These are phyloP conservation scores for Octonoba sinensis DNA, from an alignment of 2,888 invertebrate species.

Conservation along the genomic window DNA sequence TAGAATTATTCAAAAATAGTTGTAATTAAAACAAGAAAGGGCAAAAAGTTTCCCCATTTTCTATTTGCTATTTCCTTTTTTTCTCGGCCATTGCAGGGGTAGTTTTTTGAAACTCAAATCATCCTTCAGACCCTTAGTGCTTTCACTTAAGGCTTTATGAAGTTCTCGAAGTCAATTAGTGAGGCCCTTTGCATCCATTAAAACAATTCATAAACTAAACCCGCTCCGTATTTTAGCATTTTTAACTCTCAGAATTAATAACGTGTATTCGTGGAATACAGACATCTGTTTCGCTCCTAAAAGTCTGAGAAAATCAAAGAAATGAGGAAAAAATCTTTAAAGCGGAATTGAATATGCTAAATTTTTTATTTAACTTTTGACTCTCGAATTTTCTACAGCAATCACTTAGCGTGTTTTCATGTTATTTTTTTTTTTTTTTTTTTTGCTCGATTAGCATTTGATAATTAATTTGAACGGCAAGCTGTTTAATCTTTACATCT, in stretches of 20 bases:
- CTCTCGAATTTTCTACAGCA: slow-evolving; percentile 32
- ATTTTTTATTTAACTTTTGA: slow-evolving; percentile 37
- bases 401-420: slow-evolving; percentile 32
- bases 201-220: slow-evolving; percentile 42
- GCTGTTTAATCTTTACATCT: slow-evolving; percentile 45
- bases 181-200: slow-evolving; percentile 38
- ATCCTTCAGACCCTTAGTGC: background rate
- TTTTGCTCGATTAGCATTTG: slow-evolving; percentile 45
- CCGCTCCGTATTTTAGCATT: slow-evolving; percentile 15
- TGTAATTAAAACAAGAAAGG: slow-evolving; percentile 18
- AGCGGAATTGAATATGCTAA: slow-evolving; percentile 49
- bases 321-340: slow-evolving; percentile 26
- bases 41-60: slow-evolving; percentile 16
- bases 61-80: slow-evolving; percentile 14
- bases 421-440: slow-evolving; percentile 39
- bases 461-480: slow-evolving; percentile 54
- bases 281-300: slow-evolving; percentile 43
- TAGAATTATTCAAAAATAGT: slow-evolving; percentile 26
- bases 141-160: slow-evolving; percentile 15
- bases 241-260: slow-evolving; percentile 51
- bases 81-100: background rate
- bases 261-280: slow-evolving; percentile 35
- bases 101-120: slow-evolving; percentile 1
- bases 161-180: slow-evolving; percentile 50
- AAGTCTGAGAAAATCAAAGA: slow-evolving; percentile 33